phyloP scores from a whole-genome alignment of 2,888 invertebrate genomes.

The Aricia artaxerxes region DNA sequence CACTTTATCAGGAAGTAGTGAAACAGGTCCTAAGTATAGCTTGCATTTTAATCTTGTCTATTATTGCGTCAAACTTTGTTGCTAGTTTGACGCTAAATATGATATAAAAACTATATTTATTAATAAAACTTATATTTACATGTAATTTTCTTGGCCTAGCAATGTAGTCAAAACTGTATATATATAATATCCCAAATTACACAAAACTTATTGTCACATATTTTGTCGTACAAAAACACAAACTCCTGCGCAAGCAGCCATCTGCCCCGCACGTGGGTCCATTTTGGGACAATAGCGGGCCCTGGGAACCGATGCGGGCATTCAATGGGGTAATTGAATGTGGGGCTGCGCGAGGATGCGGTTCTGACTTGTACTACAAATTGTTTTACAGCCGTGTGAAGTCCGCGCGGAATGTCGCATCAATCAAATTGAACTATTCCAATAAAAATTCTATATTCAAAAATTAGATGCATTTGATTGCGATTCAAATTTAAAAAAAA shows the following conservation, averaged over 20 bases:
- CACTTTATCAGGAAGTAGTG: too few species aligned
- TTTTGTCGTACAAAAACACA: constrained; percentile 34
- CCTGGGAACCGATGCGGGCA: constrained; percentile 46
- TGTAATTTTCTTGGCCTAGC: background rate
- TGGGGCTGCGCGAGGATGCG: constrained; percentile 36
- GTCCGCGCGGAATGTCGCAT: background rate
- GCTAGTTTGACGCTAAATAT: too few species aligned
- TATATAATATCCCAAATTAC: background rate
- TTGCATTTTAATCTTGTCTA: too few species aligned
- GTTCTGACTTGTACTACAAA: constrained; percentile 29
- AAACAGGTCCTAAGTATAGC: too few species aligned
- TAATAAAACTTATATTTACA: background rate
- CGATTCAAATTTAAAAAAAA: background rate
- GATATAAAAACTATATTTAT: too few species aligned
- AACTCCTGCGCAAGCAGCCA: constrained; percentile 52
- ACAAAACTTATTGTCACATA: constrained; percentile 34
- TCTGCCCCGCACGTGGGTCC: constrained; percentile 66
- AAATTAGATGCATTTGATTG: background rate
- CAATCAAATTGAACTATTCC: background rate
- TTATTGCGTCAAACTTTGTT: too few species aligned
- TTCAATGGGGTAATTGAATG: constrained; percentile 44
- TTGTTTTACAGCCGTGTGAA: constrained; percentile 8
- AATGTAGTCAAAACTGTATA: background rate
- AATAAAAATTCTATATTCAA: background rate
- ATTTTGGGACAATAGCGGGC: constrained; percentile 52